These are phyloP conservation scores for Nyctibius bracteatus DNA, from an alignment of 2,113 vertebrate species.

Conservation along the genomic window DNA sequence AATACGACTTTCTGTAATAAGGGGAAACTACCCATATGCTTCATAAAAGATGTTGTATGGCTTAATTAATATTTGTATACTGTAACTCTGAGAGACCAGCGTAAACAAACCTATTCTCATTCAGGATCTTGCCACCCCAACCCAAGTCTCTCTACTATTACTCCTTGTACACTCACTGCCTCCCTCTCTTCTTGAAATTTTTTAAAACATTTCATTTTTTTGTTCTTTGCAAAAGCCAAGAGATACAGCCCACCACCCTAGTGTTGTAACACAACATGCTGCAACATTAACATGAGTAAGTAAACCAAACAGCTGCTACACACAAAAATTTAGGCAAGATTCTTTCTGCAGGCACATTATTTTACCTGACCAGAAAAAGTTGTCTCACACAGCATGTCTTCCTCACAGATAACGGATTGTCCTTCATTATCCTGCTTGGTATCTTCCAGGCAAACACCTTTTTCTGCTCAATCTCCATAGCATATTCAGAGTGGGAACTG, in stretches of 20 bases:
- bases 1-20: background rate
- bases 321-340: background rate
- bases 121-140: background rate
- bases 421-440: background rate
- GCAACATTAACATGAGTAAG: background rate
- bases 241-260: background rate
- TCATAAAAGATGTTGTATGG: background rate
- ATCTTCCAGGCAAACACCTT: background rate
- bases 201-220: background rate
- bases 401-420: background rate
- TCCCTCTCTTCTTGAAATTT: background rate
- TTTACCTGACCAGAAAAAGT: background rate
- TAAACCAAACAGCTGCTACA: background rate
- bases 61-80: background rate
- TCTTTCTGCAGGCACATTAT: background rate
- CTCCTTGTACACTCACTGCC: background rate
- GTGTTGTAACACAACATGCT: rapidly evolving
- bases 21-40: background rate
- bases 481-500: background rate
- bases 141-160: background rate
- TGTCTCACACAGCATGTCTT: background rate
- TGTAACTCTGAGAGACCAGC: background rate
- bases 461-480: background rate
- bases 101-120: background rate
- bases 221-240: background rate